phyloP scores from a whole-genome alignment of 1,140 invertebrate genomes.

The Diplogasteroides magnus region DNA sequence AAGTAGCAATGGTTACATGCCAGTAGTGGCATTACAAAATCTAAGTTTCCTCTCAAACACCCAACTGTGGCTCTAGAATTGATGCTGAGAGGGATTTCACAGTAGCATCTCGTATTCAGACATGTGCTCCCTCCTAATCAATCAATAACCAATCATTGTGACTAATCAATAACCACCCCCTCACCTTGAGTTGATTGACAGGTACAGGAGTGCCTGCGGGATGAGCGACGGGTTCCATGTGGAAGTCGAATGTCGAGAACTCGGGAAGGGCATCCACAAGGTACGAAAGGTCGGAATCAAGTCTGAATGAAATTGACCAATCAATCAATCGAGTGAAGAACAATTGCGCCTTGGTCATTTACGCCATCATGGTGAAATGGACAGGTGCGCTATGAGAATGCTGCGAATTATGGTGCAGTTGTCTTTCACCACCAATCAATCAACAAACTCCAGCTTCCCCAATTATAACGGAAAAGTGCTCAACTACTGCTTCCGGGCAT shows the following conservation, averaged over 20 bases:
- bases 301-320: conserved; percentile 60
- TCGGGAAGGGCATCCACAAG: conserved; percentile 85
- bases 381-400: too few species aligned
- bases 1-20: too few species aligned
- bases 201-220: conserved; percentile 74
- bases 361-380: too few species aligned
- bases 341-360: too few species aligned
- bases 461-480: neutral
- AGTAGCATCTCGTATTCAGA: neutral
- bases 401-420: too few species aligned
- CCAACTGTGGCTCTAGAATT: neutral
- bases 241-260: conserved; percentile 84
- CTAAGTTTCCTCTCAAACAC: too few species aligned
- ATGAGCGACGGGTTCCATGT: conserved; percentile 76
- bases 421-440: neutral
- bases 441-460: neutral
- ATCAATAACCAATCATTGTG: neutral
- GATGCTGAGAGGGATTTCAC: conserved; percentile 4
- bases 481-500: too few species aligned
- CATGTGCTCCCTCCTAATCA: neutral
- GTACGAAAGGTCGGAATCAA: conserved; percentile 84
- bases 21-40: too few species aligned
- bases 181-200: conserved; percentile 74
- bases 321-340: too few species aligned
- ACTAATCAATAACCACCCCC: neutral